Base-by-base conservation (phyloP, 2,113 vertebrate species). In the Chionis minor region DNA sequence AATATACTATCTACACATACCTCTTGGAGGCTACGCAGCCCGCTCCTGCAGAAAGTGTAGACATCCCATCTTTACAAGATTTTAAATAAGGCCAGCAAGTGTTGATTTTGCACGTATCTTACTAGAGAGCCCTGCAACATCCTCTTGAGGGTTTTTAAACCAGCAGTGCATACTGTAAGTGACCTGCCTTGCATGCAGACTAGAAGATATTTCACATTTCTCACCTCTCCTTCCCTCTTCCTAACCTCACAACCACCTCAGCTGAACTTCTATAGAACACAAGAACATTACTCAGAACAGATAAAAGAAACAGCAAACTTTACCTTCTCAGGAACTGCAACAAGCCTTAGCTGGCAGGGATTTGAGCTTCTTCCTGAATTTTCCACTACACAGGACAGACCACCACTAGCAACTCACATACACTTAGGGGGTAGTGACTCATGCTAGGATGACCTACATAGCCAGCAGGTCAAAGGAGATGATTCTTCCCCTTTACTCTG, bases 141-240 rank as follows among this genome's bases (percentile, higher is more conserved):
- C 82, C 81, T 97, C 92, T 81, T 15, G 26, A 88, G 67, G 92
- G 81, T 67, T 97, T 98, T 97, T 93, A 93, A 97, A 81, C 75
- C 44, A 92, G 71, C 47, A 79, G 30, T 6, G 4, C 63, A 65
- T 40, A 61, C 19, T 63, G 30, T 52, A 83, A 92, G n/a, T 71
- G 47, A 91, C 75, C 69, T 94, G 66, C 73, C 91, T 96, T 79
- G 72, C 94, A 90, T 70, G 59, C 86, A 94, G 61, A 63, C 86
- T 56, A 90, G 89, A 90, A 98, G 95, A 94, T 40, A 35, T 69
- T 90, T 92, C 47, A 38, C 30, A 44, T 75, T 88, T 83, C 88
- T 97, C 52, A 86, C 62, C 70, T 89, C 84, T 93, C 78, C 33
- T 92, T 72, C 32, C 30, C 35, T 54, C 77, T 94, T 94, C 71